phyloP scores from a whole-genome alignment of 2,797 vertebrate species.

The Trichosurus vulpecula region DNA sequence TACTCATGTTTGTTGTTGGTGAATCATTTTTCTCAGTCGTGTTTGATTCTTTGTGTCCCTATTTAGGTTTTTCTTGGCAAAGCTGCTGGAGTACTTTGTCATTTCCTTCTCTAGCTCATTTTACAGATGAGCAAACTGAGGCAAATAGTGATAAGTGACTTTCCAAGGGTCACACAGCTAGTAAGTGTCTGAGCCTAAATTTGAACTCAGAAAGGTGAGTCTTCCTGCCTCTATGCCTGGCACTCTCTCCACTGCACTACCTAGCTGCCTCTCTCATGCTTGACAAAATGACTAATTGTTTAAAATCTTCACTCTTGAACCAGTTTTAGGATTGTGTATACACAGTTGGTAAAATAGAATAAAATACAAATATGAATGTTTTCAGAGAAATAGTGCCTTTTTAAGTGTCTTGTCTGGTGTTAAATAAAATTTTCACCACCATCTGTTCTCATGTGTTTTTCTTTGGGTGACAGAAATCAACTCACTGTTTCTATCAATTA shows the following conservation, averaged over 20 bases:
- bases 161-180: not conserved
- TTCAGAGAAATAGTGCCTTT: conserved; percentile 5
- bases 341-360: conserved; percentile 13
- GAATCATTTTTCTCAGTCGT: not conserved
- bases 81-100: not conserved
- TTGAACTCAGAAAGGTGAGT: not conserved
- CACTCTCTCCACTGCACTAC: not conserved
- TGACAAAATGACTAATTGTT: conserved; percentile 27
- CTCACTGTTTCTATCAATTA: not conserved
- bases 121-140: not conserved
- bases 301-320: conserved; percentile 6
- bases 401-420: not conserved
- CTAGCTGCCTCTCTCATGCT: not conserved
- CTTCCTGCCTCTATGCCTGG: not conserved
- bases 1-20: not conserved
- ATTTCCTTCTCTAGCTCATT: not conserved
- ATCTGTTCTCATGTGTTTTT: conserved; percentile 30
- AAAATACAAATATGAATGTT: conserved; percentile 43
- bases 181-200: not conserved
- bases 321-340: not conserved
- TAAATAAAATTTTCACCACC: conserved; percentile 21
- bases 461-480: conserved; percentile 10
- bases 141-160: not conserved
- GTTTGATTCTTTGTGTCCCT: not conserved
- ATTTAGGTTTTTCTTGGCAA: not conserved